phyloP scores from a whole-genome alignment of 1,140 invertebrate species.

The Drosophila pseudoananassae region DNA sequence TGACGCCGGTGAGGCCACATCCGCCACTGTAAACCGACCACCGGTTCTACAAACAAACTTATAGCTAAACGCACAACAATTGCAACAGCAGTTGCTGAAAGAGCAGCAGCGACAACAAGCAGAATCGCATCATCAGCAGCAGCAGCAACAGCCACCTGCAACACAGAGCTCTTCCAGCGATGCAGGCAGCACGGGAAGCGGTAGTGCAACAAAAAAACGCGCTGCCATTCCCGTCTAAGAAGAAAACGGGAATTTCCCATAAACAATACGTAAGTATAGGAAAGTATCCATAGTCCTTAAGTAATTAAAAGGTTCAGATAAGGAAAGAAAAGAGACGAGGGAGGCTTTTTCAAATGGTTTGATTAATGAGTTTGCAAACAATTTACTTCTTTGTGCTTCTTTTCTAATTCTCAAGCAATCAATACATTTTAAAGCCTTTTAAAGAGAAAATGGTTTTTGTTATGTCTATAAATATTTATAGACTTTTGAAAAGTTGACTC shows the following conservation, averaged over 20 bases:
- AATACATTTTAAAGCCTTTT: too few species aligned
- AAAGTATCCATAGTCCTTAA: conserved; percentile 13
- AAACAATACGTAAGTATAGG: conserved; percentile 36
- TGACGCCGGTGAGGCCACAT: conserved; percentile 24
- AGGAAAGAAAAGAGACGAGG: too few species aligned
- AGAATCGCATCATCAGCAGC: conserved; percentile 19
- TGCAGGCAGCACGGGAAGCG: conserved; percentile 58
- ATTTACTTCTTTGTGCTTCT: too few species aligned
- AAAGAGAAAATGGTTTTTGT: too few species aligned
- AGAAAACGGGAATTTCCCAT: background rate
- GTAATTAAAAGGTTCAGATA: background rate
- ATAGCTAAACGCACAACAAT: conserved; percentile 81
- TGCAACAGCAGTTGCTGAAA: conserved; percentile 70
- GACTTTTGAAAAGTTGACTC: background rate
- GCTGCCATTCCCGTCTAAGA: conserved; percentile 75
- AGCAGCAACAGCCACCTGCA: conserved; percentile 8
- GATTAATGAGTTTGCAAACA: background rate
- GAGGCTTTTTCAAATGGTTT: background rate
- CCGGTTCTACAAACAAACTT: conserved; percentile 74
- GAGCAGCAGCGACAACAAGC: conserved; percentile 60
- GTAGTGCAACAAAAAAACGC: conserved; percentile 64
- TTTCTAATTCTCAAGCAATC: too few species aligned
- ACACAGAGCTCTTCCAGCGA: conserved; percentile 55
- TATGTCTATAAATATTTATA: background rate
- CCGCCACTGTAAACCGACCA: conserved; percentile 31